Evolutionary conservation across 2,113 vertebrate genomes (phyloP).

Genomic region (Hyperopisus bebe): DNA sequence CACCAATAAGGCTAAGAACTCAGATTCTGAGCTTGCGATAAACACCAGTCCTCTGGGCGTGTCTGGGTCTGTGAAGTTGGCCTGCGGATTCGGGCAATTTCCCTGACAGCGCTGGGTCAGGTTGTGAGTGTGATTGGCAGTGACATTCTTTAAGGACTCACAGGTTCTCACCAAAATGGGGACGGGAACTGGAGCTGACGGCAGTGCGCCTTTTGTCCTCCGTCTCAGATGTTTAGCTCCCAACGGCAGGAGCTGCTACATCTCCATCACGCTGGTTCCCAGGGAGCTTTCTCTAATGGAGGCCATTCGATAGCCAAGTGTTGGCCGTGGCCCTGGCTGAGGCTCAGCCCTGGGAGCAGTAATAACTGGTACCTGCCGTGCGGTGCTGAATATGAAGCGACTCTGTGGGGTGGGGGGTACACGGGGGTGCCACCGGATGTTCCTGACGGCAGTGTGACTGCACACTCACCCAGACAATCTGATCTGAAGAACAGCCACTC

Average conservation of each 20-base stretch:
- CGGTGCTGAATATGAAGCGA: conserved; percentile 22
- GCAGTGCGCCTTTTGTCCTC: not conserved
- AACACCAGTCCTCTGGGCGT: not conserved
- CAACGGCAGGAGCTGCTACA: not conserved
- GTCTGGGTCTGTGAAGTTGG: not conserved
- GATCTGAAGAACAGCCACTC: conserved; percentile 23
- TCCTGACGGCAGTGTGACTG: conserved; percentile 18
- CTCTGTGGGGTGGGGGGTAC: not conserved
- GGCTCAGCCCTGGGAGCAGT: not conserved
- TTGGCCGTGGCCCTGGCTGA: not conserved
- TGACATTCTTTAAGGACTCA: not conserved
- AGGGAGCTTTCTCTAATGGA: not conserved
- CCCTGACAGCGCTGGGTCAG: conserved; percentile 5
- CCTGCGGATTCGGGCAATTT: not conserved
- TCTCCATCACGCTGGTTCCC: not conserved
- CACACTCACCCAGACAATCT: conserved; percentile 27
- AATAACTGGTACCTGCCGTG: not conserved
- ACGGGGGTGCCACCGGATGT: conserved; percentile 23
- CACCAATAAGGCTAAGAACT: not conserved
- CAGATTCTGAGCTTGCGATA: not conserved
- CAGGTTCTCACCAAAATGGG: not conserved
- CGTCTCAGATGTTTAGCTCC: not conserved
- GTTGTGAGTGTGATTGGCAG: not conserved
- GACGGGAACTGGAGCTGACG: conserved; percentile 10
- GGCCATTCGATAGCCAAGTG: not conserved